A percentile compares a stretch with the other conserved stretches of the same genome.
phyloP scores from a whole-genome alignment of 2,113 vertebrate species.

The Brachirus orientalis region DNA sequence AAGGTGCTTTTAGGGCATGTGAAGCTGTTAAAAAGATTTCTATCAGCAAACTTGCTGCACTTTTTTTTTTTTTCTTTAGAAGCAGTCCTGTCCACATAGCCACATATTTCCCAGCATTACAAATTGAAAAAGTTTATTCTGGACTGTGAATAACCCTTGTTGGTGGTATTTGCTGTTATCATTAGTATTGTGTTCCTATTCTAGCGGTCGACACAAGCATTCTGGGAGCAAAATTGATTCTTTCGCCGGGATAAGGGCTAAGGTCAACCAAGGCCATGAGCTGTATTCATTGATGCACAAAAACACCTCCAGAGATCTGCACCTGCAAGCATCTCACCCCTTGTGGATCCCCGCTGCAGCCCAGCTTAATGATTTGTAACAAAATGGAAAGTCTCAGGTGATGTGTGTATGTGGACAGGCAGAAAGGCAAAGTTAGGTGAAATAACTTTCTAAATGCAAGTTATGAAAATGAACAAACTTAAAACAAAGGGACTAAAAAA shows the following conservation, averaged over 20 bases:
- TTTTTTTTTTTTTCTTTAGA: not conserved
- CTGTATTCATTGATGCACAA: conserved; percentile 66
- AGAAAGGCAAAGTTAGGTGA: conserved; percentile 29
- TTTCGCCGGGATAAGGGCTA: conserved; percentile 45
- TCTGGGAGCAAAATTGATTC: conserved; percentile 67
- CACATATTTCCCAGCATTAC: conserved; percentile 23
- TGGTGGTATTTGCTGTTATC: conserved; percentile 19
- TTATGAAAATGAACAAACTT: conserved; percentile 2
- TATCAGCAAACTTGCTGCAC: not conserved
- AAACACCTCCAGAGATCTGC: conserved; percentile 61
- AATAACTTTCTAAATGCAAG: conserved; percentile 44
- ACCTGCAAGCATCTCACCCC: conserved; percentile 43
- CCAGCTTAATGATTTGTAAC: conserved; percentile 55
- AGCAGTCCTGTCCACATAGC: conserved; percentile 12
- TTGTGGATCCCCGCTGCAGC: conserved; percentile 21
- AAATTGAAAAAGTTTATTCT: conserved; percentile 4
- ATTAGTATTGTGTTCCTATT: conserved; percentile 23
- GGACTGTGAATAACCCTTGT: conserved; percentile 12
- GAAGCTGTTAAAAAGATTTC: conserved; percentile 33
- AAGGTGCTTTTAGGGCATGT: conserved; percentile 24
- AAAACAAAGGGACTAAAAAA: conserved; percentile 44
- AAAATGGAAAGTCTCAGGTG: conserved; percentile 27
- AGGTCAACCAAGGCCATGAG: conserved; percentile 59
- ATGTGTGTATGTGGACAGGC: conserved; percentile 19
- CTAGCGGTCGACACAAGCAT: conserved; percentile 11